These are phyloP conservation scores for Ichneumoninae sp. DNA, from an alignment of 2,888 invertebrate species.

Conservation along the genomic window DNA sequence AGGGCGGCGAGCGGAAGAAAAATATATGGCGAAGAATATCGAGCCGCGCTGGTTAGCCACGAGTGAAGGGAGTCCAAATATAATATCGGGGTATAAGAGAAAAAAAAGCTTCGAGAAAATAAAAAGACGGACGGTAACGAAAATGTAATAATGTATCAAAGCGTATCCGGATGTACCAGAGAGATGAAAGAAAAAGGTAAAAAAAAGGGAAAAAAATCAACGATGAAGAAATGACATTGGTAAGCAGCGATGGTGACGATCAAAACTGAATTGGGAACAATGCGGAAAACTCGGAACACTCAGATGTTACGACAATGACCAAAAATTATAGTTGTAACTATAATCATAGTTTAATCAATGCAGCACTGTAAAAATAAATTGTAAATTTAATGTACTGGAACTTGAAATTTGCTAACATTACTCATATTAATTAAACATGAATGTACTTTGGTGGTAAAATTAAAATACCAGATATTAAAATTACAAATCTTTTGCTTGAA, in stretches of 20 bases:
- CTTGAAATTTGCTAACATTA: too few species aligned
- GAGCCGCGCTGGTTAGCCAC: conserved; percentile 34
- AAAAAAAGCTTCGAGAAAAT: background rate
- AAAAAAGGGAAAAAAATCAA: background rate
- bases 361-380: too few species aligned
- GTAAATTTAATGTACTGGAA: too few species aligned
- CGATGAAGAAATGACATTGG: background rate
- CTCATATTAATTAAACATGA: too few species aligned
- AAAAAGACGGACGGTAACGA: background rate
- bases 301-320: too few species aligned
- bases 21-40: conserved; percentile 46
- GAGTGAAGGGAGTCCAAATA: conserved; percentile 17
- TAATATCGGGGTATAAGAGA: background rate
- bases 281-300: too few species aligned
- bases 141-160: conserved; percentile 12
- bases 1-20: background rate
- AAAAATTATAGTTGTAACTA: too few species aligned
- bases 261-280: background rate
- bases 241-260: background rate
- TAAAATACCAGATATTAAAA: too few species aligned
- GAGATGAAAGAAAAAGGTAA: background rate
- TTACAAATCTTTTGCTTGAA: too few species aligned
- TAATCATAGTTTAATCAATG: too few species aligned
- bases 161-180: background rate
- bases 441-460: too few species aligned